Evolutionary conservation across 2,113 vertebrate species (phyloP).

Genomic region (Pelodiscus sinensis): DNA sequence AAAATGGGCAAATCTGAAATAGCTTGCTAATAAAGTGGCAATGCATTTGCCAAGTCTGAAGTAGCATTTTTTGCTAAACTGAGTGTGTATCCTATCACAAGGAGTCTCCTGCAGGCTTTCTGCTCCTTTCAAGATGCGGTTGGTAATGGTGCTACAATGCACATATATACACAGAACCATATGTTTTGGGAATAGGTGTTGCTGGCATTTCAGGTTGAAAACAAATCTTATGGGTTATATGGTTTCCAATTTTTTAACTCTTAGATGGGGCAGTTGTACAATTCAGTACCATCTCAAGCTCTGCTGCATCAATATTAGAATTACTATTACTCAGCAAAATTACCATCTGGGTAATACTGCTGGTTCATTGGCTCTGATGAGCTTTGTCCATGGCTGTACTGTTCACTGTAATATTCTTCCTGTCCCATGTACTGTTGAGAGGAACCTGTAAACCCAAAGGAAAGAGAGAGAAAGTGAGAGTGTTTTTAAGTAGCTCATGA

Average conservation of each 20-base stretch:
- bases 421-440: conserved; percentile 94
- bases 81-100: not conserved
- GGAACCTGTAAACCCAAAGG: conserved; percentile 83
- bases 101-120: not conserved
- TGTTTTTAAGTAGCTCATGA: not conserved
- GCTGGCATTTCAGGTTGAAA: not conserved
- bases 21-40: not conserved
- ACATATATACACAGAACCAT: not conserved
- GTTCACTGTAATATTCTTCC: conserved; percentile 96
- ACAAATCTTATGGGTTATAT: not conserved
- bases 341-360: conserved; percentile 97
- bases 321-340: conserved; percentile 39
- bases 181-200: not conserved
- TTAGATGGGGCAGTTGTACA: not conserved
- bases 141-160: not conserved
- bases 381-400: conserved; percentile 92
- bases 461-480: not conserved
- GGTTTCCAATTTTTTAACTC: not conserved
- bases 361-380: conserved; percentile 92
- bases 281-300: not conserved
- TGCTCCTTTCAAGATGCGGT: not conserved
- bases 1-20: not conserved
- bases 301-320: not conserved
- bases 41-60: not conserved
- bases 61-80: not conserved